Conservation (phyloP, 2,797 vertebrate genomes). For the Borostomias antarcticus region DNA sequence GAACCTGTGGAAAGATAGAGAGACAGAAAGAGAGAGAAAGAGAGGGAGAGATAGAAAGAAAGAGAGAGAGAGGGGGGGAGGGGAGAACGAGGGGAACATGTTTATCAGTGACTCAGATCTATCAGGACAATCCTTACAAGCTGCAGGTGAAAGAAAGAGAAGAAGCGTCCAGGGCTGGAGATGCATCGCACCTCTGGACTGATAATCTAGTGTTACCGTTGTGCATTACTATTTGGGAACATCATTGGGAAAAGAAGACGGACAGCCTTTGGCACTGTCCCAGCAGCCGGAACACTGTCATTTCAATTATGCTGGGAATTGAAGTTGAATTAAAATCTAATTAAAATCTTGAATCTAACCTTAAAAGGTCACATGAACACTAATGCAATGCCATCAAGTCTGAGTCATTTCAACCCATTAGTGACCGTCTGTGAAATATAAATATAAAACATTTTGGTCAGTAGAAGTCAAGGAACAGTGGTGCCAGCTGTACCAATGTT, state of each 20-base stretch:
- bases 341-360: conserved; percentile 9
- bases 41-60: conserved; percentile 30
- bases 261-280: not conserved
- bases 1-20: conserved; percentile 79
- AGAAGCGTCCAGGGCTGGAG: not conserved
- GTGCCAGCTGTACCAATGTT: not conserved
- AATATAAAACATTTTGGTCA: conserved; percentile 1
- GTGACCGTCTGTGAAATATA: too few species aligned
- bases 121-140: not conserved
- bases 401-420: conserved; percentile 34
- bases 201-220: conserved; percentile 1
- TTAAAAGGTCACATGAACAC: conserved; percentile 31
- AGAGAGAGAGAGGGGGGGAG: not conserved
- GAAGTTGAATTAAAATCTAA: too few species aligned
- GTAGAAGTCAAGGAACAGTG: conserved; percentile 5
- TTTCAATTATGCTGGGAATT: conserved; percentile 23
- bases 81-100: too few species aligned
- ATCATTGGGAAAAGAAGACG: conserved; percentile 4
- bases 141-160: not conserved
- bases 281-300: conserved; percentile 15
- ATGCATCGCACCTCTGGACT: not conserved
- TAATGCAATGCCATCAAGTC: conserved; percentile 22
- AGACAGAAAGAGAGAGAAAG: not conserved
- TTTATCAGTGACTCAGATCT: not conserved
- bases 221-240: conserved; percentile 5